Conservation (phyloP, 1,140 invertebrate genomes). For the Gonatopus flavifemur region DNA sequence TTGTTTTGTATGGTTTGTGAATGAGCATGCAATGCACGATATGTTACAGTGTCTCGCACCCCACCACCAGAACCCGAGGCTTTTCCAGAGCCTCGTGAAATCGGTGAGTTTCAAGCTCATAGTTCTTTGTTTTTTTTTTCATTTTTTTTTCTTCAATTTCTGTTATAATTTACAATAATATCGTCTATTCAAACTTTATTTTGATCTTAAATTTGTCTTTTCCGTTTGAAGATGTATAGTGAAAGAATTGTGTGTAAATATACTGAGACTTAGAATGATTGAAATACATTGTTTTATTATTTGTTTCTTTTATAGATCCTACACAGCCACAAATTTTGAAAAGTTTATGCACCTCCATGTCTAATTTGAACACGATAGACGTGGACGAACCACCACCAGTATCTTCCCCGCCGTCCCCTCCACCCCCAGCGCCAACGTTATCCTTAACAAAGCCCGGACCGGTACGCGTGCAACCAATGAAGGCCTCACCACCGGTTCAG, state of each 20-base stretch:
- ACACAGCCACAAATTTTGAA: constrained; percentile 49
- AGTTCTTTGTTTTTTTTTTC: constrained; percentile 1
- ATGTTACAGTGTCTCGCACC: constrained; percentile 59
- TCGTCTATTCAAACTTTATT: neutral
- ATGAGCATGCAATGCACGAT: constrained; percentile 55
- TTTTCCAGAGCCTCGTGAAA: constrained; percentile 53
- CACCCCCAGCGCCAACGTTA: constrained; percentile 35
- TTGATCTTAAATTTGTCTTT: neutral
- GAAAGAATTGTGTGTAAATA: neutral
- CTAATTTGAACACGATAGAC: constrained; percentile 39
- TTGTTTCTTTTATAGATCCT: constrained; percentile 46
- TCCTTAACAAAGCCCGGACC: constrained; percentile 46
- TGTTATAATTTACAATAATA: constrained; percentile 1
- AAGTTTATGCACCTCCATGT: constrained; percentile 54
- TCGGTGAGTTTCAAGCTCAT: constrained; percentile 47
- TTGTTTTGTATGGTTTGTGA: constrained; percentile 42
- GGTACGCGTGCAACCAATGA: constrained; percentile 52
- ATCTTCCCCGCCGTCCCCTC: constrained; percentile 32
- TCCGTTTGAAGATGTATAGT: neutral
- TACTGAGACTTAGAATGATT: too few species aligned
- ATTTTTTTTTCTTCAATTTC: constrained; percentile 6
- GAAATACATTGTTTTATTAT: neutral
- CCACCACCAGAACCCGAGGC: constrained; percentile 53
- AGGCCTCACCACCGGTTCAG: constrained; percentile 50
- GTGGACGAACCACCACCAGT: constrained; percentile 39